phyloP scores from a whole-genome alignment of 2,113 vertebrate genomes.

The Scalopus aquaticus region DNA sequence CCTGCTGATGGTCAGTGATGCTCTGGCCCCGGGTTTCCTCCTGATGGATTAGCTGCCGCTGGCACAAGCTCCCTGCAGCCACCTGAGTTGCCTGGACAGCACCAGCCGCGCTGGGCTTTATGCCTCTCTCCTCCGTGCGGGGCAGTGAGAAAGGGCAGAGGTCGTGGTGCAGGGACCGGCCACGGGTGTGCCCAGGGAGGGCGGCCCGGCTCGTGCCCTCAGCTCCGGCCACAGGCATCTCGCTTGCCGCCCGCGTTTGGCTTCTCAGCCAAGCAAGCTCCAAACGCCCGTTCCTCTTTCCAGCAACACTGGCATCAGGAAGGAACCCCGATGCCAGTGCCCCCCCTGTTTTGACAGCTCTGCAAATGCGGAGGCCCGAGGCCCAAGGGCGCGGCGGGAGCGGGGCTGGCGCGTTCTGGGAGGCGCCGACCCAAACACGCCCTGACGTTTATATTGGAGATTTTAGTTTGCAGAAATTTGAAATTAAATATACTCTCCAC shows the following conservation, averaged over 20 bases:
- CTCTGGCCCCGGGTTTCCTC: not conserved
- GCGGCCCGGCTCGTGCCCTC: too few species aligned
- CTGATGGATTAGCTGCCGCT: not conserved
- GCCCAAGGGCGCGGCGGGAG: rapidly evolving
- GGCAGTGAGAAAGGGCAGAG: not conserved
- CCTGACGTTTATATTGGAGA: conserved; percentile 80
- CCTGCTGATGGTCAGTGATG: not conserved
- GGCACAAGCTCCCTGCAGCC: too few species aligned
- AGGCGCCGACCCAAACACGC: not conserved
- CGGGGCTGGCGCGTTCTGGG: too few species aligned
- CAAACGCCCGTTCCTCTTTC: not conserved
- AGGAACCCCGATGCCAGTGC: not conserved
- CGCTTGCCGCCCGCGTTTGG: not conserved
- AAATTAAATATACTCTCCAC: conserved; percentile 85
- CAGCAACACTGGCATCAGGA: not conserved
- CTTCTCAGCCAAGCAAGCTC: not conserved
- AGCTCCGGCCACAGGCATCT: not conserved
- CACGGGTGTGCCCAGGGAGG: not conserved
- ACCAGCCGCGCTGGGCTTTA: not conserved
- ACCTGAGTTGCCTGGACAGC: not conserved
- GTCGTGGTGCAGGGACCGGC: not conserved
- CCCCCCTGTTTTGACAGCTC: not conserved
- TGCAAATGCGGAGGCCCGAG: not conserved
- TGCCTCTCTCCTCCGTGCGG: not conserved
- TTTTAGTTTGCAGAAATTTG: conserved; percentile 81